A percentile compares a stretch with the other conserved stretches of the same genome.
These are phyloP conservation scores for Zaprionus gabonicus DNA, from an alignment of 1,140 invertebrate species.

Conservation along the genomic window DNA sequence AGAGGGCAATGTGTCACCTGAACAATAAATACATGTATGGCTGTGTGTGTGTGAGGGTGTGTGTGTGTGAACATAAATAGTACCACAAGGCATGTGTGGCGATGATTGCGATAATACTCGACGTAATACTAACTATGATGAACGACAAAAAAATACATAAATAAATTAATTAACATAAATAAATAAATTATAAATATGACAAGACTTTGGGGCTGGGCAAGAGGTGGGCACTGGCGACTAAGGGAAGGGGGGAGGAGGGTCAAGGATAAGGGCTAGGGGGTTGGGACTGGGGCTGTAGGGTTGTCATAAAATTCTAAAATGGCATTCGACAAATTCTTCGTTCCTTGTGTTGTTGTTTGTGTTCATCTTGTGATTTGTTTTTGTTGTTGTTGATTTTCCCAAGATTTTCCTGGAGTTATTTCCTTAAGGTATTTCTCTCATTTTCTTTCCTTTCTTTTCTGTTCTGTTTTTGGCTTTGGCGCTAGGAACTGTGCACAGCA, in stretches of 20 bases:
- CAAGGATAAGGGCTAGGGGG: background rate
- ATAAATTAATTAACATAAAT: slow-evolving; percentile 46
- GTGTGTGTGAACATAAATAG: slow-evolving; percentile 24
- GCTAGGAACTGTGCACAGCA: slow-evolving; percentile 33
- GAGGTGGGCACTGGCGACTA: too few relatives aligned
- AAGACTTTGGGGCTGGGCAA: background rate
- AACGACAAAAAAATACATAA: slow-evolving; percentile 29
- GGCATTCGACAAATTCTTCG: slow-evolving; percentile 76
- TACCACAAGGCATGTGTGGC: slow-evolving; percentile 6
- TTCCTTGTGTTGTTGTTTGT: slow-evolving; percentile 9
- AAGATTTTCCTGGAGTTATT: slow-evolving; percentile 9
- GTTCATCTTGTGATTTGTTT: background rate
- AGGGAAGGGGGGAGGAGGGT: too few relatives aligned
- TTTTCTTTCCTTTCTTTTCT: background rate
- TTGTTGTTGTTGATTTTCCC: background rate
- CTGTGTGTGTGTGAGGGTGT: slow-evolving; percentile 6
- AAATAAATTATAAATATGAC: slow-evolving; percentile 52
- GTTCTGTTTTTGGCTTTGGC: slow-evolving; percentile 24
- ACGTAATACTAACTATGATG: slow-evolving; percentile 28
- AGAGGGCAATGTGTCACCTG: slow-evolving; percentile 10
- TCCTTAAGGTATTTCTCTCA: background rate
- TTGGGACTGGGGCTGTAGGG: background rate
- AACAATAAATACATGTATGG: slow-evolving; percentile 23
- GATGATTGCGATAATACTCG: slow-evolving; percentile 11
- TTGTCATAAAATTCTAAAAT: slow-evolving; percentile 65